Conservation (phyloP, 2,113 vertebrate species). For the Rhombomys opimus region DNA sequence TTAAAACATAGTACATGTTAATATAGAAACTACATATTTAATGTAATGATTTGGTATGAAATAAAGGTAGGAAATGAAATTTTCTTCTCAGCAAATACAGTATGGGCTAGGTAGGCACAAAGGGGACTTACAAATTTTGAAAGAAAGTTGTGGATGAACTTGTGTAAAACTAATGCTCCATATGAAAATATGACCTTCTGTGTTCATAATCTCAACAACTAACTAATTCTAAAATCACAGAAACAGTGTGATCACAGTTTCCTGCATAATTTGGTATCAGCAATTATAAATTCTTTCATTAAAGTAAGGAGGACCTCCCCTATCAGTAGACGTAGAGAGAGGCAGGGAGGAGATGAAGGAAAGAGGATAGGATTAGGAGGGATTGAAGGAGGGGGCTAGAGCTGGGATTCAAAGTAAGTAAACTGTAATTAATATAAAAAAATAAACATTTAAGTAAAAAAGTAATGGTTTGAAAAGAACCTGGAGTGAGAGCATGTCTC, state of each 20-base stretch:
- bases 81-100: neutral
- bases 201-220: neutral
- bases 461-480: neutral
- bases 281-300: neutral
- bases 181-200: neutral
- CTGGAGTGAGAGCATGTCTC: neutral
- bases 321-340: too few species aligned
- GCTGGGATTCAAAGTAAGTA: too few species aligned
- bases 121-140: constrained; percentile 16
- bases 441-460: too few species aligned
- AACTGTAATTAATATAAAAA: too few species aligned
- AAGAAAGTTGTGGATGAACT: neutral
- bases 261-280: neutral
- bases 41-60: constrained; percentile 46
- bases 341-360: too few species aligned
- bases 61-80: neutral
- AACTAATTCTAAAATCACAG: constrained; percentile 63
- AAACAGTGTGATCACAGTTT: neutral
- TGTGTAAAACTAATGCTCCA: neutral
- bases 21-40: neutral
- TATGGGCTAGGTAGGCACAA: neutral
- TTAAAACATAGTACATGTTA: neutral
- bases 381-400: too few species aligned
- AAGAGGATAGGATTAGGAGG: too few species aligned
- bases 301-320: neutral